Evolutionary conservation across 2,888 invertebrate species (phyloP), one percentile per base, ranked within the genome.

Genomic region (Prenolepis imparis): DNA sequence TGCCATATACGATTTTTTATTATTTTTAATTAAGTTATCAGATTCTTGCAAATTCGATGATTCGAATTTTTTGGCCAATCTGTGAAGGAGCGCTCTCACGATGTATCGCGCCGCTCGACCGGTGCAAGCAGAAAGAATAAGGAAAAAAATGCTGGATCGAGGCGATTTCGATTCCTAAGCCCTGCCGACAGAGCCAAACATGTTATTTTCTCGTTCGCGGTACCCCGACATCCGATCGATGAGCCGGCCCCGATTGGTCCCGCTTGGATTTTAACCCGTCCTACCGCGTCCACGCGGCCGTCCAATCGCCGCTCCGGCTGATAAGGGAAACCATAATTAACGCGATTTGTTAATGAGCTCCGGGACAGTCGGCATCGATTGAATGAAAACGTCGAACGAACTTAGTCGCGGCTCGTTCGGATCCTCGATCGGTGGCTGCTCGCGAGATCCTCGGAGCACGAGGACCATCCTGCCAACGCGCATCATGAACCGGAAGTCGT

Each of bases 261-360:
- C 81, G 72, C 81, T 87, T 82, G 85, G 86, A 88, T 91, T 90
- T 89, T 85, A 90, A 91, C 90, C 91, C 93, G 89, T 93, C 93
- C 93, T 91, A 91, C 92, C 82, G 87, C 84, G 84, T 87, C 87
- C 74, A 78, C 61, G 61, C 64, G 83, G 84, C 85, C 92, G 89
- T 74, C 93, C 94, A 94, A 93, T 93, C 91, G 88, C 78, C 83
- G 85, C 74, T 83, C 75, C 72, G 63, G 84, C 80, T 92, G 94
- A 94, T 94, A 94, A 93, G 89, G 84, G 77, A 88, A 86, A 90
- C 92, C 93, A 92, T 94, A 93, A 94, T 94, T 94, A 94, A 90
- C 91, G 82, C 88, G 93, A 92, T 93, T 93, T 91, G 92, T 93
- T 94, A 93, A 94, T 92, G 41, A 77, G 55, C 36, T 39, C n/a